Conservation (phyloP, 2,797 vertebrate genomes). For the Lepidocolaptes lacrymiger region DNA sequence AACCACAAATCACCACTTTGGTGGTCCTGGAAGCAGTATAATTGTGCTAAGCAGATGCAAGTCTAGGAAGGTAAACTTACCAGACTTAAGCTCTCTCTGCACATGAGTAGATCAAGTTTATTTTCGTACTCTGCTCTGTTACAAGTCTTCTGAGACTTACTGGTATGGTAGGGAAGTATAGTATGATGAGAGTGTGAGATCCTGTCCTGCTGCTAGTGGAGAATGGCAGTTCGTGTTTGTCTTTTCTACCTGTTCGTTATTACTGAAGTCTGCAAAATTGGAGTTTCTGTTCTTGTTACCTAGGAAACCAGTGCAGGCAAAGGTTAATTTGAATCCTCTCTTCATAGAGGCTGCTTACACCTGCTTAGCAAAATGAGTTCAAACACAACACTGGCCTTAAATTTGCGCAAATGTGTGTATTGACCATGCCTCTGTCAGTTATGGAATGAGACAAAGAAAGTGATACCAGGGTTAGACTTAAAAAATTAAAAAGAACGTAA, state of each 20-base stretch:
- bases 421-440: background rate
- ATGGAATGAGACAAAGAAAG: background rate
- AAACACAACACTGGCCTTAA: too few relatives aligned
- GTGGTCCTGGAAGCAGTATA: background rate
- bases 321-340: too few relatives aligned
- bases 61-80: background rate
- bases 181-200: background rate
- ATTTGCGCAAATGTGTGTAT: too few relatives aligned
- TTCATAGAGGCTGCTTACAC: too few relatives aligned
- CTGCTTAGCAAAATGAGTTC: too few relatives aligned
- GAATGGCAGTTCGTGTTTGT: accelerated
- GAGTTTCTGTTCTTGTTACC: too few relatives aligned
- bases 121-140: background rate
- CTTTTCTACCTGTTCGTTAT: background rate
- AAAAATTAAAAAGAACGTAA: background rate
- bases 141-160: background rate
- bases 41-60: background rate
- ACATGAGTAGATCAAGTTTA: background rate
- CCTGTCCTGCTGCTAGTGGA: background rate
- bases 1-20: background rate
- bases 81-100: background rate
- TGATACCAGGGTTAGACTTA: background rate
- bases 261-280: background rate
- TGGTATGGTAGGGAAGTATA: background rate
- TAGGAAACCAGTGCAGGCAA: too few relatives aligned